Conservation (phyloP, 1,140 invertebrate genomes). For the Lithobius niger region DNA sequence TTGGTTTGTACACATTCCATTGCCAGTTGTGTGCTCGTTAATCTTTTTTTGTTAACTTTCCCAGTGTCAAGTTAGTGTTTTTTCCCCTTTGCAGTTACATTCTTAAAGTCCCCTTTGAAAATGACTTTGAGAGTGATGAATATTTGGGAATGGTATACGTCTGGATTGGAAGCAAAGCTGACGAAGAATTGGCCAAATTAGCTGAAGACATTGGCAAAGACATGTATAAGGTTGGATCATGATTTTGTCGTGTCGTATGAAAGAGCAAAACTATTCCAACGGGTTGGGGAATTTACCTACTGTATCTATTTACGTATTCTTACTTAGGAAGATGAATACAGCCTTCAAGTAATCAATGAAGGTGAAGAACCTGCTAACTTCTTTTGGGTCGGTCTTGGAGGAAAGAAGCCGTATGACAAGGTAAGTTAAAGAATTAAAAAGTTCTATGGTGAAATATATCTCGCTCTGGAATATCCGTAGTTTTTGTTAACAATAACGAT, state of each 20-base stretch:
- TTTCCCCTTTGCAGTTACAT: slow-evolving; percentile 58
- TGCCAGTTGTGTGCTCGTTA: slow-evolving; percentile 7
- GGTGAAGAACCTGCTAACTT: slow-evolving; percentile 98
- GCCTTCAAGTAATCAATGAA: slow-evolving; percentile 76
- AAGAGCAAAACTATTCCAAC: slow-evolving; percentile 21
- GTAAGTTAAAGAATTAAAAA: too few relatives aligned
- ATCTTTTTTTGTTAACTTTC: neutral
- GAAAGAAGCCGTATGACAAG: slow-evolving; percentile 78
- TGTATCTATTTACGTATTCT: too few relatives aligned
- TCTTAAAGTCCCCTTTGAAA: slow-evolving; percentile 88
- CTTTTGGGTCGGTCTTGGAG: slow-evolving; percentile 93
- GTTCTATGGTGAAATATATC: too few relatives aligned
- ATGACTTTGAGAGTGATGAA: slow-evolving; percentile 54
- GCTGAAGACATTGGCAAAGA: slow-evolving; percentile 85
- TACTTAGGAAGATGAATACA: slow-evolving; percentile 25
- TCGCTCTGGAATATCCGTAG: too few relatives aligned
- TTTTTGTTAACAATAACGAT: too few relatives aligned
- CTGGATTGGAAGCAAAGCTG: slow-evolving; percentile 85
- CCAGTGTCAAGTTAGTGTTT: slow-evolving; percentile 7
- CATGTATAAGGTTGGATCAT: slow-evolving; percentile 2
- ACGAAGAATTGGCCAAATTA: slow-evolving; percentile 73
- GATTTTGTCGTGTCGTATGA: slow-evolving; percentile 22
- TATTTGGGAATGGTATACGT: slow-evolving; percentile 79
- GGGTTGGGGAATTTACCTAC: slow-evolving; percentile 15
- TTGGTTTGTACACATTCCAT: slow-evolving; percentile 33